Evolutionary conservation across 2,797 vertebrate species (phyloP).

Genomic region (Lagodon rhomboides): DNA sequence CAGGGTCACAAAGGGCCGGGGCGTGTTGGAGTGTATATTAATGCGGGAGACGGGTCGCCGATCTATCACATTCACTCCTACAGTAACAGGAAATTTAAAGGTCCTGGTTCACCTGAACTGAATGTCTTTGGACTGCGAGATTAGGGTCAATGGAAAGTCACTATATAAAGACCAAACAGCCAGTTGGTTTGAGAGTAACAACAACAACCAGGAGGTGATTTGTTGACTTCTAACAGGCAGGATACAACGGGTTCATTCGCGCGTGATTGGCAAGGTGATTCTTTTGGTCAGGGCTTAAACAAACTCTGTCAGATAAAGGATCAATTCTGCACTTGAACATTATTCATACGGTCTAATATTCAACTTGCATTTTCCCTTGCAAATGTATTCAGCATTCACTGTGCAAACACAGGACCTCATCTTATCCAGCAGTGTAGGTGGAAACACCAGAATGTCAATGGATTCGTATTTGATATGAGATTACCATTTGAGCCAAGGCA

Average conservation of each 20-base stretch:
- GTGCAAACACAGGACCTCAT: slow-evolving; percentile 25
- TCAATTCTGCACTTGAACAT: too few species aligned
- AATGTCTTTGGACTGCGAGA: neutral
- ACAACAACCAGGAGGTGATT: neutral
- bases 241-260: too few species aligned
- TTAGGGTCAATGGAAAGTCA: neutral
- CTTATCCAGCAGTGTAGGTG: slow-evolving; percentile 19
- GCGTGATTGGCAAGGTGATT: too few species aligned
- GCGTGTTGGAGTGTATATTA: neutral
- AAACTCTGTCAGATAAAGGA: too few species aligned
- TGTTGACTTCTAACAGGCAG: too few species aligned
- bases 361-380: slow-evolving; percentile 3
- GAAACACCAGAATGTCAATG: slow-evolving; percentile 34
- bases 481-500: neutral
- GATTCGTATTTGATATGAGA: slow-evolving; percentile 21
- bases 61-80: slow-evolving; percentile 15
- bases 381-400: slow-evolving; percentile 17
- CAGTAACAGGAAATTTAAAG: neutral
- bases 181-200: neutral
- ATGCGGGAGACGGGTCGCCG: neutral
- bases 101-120: neutral
- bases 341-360: slow-evolving; percentile 15
- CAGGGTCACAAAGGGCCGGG: slow-evolving; percentile 22
- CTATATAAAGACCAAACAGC: neutral
- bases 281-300: too few species aligned